Percentiles rank a stretch among this genome's conserved stretches.
phyloP scores from a whole-genome alignment of 2,888 invertebrate species.

The Euproctis similis region DNA sequence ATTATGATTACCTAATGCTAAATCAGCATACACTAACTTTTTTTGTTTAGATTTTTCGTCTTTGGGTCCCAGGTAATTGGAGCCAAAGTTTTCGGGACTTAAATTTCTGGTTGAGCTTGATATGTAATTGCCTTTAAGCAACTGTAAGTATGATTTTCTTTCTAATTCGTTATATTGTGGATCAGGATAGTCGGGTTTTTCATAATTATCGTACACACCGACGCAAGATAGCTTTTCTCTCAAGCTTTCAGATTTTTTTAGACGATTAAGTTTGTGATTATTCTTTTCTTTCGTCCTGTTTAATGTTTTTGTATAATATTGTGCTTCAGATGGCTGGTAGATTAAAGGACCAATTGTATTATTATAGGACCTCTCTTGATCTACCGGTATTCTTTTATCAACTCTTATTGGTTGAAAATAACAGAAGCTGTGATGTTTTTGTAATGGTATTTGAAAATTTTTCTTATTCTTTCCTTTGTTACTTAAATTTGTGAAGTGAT shows the following conservation, averaged over 20 bases:
- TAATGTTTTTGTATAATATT: slow-evolving; percentile 67
- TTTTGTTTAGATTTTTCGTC: slow-evolving; percentile 67
- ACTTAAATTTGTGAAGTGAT: slow-evolving; percentile 71
- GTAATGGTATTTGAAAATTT: slow-evolving; percentile 78
- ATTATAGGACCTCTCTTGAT: slow-evolving; percentile 61
- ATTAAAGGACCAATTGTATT: slow-evolving; percentile 67
- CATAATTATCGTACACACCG: slow-evolving; percentile 66
- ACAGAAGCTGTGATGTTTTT: slow-evolving; percentile 80
- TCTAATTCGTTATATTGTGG: slow-evolving; percentile 63
- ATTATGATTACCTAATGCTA: slow-evolving; percentile 74
- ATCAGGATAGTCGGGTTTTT: slow-evolving; percentile 66
- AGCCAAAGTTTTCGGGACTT: slow-evolving; percentile 50
- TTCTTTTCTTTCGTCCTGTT: slow-evolving; percentile 67
- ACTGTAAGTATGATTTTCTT: slow-evolving; percentile 61
- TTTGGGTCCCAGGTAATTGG: slow-evolving; percentile 54
- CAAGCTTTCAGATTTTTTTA: slow-evolving; percentile 70
- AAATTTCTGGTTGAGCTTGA: slow-evolving; percentile 66
- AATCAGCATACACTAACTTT: slow-evolving; percentile 71
- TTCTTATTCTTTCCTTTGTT: slow-evolving; percentile 75
- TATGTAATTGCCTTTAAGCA: slow-evolving; percentile 69
- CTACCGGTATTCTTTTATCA: slow-evolving; percentile 72
- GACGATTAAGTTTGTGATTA: slow-evolving; percentile 59
- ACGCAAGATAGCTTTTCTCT: slow-evolving; percentile 70
- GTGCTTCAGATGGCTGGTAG: slow-evolving; percentile 58
- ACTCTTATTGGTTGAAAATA: slow-evolving; percentile 80